These are phyloP conservation scores for Marcusenius ussheri DNA, from an alignment of 2,113 vertebrate genomes.

Conservation along the genomic window DNA sequence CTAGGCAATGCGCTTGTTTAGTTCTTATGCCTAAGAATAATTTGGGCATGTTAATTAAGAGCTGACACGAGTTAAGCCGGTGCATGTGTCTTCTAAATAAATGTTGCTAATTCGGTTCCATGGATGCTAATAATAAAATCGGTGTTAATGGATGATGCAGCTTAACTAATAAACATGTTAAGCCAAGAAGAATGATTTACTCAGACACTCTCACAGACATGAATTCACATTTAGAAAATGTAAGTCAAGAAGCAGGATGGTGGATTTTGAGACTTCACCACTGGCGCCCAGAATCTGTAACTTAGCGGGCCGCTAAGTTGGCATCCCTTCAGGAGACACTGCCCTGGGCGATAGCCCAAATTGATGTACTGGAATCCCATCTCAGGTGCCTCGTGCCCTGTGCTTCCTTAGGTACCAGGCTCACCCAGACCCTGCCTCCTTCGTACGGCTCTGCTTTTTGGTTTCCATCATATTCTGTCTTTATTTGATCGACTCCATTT, in stretches of 20 bases:
- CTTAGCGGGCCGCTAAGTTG: neutral
- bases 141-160: neutral
- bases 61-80: neutral
- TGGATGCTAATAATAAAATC: neutral
- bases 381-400: neutral
- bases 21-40: neutral
- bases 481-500: neutral
- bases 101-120: neutral
- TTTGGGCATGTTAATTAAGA: conserved; percentile 1
- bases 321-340: neutral
- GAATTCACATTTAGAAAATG: conserved; percentile 1
- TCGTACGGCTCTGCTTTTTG: neutral
- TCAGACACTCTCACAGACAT: neutral
- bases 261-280: neutral
- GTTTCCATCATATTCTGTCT: neutral
- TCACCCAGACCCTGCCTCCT: neutral
- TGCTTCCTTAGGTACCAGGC: neutral
- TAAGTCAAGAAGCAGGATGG: neutral
- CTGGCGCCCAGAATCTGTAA: neutral
- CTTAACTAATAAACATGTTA: neutral
- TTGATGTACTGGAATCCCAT: neutral
- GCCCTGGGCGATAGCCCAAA: neutral
- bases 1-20: neutral
- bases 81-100: neutral
- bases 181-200: neutral